Base-by-base conservation (phyloP, 2,113 vertebrate species). In the Callipepla californica region DNA sequence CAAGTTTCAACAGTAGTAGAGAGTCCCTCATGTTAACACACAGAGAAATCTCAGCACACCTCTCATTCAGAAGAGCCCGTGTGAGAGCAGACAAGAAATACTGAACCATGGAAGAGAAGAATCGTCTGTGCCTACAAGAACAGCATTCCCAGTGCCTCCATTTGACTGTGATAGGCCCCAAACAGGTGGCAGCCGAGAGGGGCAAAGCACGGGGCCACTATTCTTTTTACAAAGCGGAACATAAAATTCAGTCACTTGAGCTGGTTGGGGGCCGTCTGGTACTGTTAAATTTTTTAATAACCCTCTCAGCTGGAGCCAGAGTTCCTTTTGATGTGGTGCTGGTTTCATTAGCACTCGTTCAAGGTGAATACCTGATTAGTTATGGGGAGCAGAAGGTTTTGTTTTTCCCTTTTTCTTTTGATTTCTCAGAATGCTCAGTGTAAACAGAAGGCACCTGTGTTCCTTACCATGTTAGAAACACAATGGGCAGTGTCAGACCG, bases 331-430 rank as follows among this genome's bases (percentile, higher is more conserved):
- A 95, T 94, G 85, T 75, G 77, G 82, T 69, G 76, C 87, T 93
- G 67, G 48, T 83, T 81, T 88, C 87, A 73, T 88, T 78, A 94
- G 61, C 75, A 21, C 51, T 86, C 2, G 1, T 83, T 91, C 79
- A 78, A 84, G 90, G 82, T 73, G 85, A 86, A 95, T 94, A 57
- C 44, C 82, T 96, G 87, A 95, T 96, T 84, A 91, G 73, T 82
- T 45, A 53, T 9, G 32, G 94, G 85, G 51, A 78, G 66, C 36
- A 75, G 48, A 38, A 73, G 11, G 67, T 10, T 3, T 45, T 51
- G 59, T 67, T 70, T 48, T 63, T 38, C 30, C 6, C 14, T 74
- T 87, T 84, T 87, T 63, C 66, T 90, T 87, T 63, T 38, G 32
- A 22, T 13, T 63, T 85, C 47, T 13, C 1, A 1, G 83, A 69